Conservation (phyloP, 2,888 invertebrate genomes). For the Cetonia aurata region DNA sequence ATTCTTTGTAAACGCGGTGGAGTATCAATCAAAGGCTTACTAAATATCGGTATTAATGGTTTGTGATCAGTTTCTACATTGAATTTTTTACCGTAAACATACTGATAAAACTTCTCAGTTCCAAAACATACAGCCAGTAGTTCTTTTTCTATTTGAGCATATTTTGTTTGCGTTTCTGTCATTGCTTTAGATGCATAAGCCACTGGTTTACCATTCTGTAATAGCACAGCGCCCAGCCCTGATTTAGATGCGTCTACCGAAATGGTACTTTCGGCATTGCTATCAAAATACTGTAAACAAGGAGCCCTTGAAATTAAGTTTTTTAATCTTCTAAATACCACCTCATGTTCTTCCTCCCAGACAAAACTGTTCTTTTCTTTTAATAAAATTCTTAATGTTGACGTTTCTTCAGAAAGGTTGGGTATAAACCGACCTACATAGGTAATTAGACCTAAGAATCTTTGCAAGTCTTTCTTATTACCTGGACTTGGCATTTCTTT, state of each 20-base stretch:
- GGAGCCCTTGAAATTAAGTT: neutral
- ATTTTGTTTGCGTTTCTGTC: conserved; percentile 52
- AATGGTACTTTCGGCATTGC: conserved; percentile 37
- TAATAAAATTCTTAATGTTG: conserved; percentile 2
- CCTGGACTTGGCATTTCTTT: conserved; percentile 47
- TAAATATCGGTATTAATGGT: conserved; percentile 51
- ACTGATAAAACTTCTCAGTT: conserved; percentile 51
- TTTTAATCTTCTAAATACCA: neutral
- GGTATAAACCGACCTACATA: conserved; percentile 51
- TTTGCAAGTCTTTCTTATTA: conserved; percentile 49
- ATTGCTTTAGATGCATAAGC: conserved; percentile 53
- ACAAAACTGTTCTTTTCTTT: neutral
- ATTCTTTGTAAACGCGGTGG: conserved; percentile 50
- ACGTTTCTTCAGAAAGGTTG: neutral
- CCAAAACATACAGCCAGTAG: conserved; percentile 50
- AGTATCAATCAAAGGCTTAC: conserved; percentile 50
- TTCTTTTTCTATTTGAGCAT: conserved; percentile 57
- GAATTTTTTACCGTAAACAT: conserved; percentile 51
- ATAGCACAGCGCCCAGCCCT: conserved; percentile 52
- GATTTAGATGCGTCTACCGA: conserved; percentile 54
- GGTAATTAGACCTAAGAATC: conserved; percentile 52
- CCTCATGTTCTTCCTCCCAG: neutral
- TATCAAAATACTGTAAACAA: conserved; percentile 27
- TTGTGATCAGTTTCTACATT: conserved; percentile 56
- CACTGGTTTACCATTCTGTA: conserved; percentile 52